Evolutionary conservation across 2,888 invertebrate species (phyloP).

Genomic region (Craniophora ligustri): DNA sequence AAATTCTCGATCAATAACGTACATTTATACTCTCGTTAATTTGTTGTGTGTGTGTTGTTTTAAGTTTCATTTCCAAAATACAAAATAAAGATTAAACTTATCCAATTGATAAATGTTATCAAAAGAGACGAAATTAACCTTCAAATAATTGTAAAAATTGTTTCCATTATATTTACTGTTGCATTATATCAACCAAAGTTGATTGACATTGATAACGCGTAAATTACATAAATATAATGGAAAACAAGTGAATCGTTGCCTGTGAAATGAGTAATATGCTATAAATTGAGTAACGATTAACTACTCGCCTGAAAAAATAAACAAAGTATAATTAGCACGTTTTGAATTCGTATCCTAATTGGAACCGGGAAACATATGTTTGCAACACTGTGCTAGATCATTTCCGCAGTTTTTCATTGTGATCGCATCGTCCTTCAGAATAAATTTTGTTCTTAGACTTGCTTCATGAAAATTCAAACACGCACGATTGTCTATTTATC

Average conservation of each 20-base stretch:
- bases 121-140: conserved; percentile 8
- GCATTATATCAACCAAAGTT: conserved; percentile 16
- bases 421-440: conserved; percentile 51
- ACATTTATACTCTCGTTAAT: conserved; percentile 18
- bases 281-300: conserved; percentile 67
- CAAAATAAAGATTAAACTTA: neutral
- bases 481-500: conserved; percentile 20
- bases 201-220: conserved; percentile 28
- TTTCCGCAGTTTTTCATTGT: conserved; percentile 52
- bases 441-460: conserved; percentile 26
- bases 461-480: conserved; percentile 13
- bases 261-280: conserved; percentile 53
- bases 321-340: conserved; percentile 65
- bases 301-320: conserved; percentile 70
- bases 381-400: conserved; percentile 35
- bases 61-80: neutral
- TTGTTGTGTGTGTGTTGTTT: conserved; percentile 9
- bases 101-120: conserved; percentile 12
- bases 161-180: too few relatives aligned
- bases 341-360: conserved; percentile 62
- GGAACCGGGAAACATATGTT: conserved; percentile 53
- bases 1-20: conserved; percentile 30
- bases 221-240: conserved; percentile 21
- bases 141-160: too few relatives aligned
- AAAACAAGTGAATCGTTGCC: conserved; percentile 39